These are phyloP conservation scores for Eustalomyia histrio DNA, from an alignment of 2,888 invertebrate genomes.

Conservation along the genomic window DNA sequence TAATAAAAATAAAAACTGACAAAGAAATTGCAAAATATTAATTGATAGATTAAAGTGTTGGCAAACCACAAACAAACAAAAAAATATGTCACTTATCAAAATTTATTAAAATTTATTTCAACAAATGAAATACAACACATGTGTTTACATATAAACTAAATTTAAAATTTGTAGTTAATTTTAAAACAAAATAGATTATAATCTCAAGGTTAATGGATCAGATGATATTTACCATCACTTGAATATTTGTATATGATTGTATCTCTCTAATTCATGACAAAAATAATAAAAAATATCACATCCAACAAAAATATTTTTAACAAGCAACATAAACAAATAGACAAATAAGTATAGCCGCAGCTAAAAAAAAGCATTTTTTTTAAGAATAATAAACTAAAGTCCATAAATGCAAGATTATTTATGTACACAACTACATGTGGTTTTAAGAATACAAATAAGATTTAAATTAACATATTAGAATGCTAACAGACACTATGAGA, in stretches of 20 bases:
- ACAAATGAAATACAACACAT: background rate
- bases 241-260: conserved; percentile 3
- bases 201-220: conserved; percentile 26
- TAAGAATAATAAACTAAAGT: background rate
- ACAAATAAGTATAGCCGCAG: background rate
- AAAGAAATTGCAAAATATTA: background rate
- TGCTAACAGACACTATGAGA: conserved; percentile 12
- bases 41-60: background rate
- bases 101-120: conserved; percentile 13
- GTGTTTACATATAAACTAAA: background rate
- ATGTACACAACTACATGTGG: no score
- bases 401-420: background rate
- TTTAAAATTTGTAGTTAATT: background rate
- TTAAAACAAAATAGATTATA: conserved; percentile 27
- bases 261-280: background rate
- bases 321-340: background rate
- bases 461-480: background rate
- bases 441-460: background rate
- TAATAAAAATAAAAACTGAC: background rate
- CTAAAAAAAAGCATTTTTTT: background rate
- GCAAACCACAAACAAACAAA: no score
- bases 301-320: conserved; percentile 2
- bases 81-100: conserved; percentile 22
- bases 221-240: conserved; percentile 32
- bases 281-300: background rate